Percentiles rank a stretch among this genome's conserved stretches.
Conservation (phyloP, 2,113 vertebrate species). For the Ivindomyrus marchei region DNA sequence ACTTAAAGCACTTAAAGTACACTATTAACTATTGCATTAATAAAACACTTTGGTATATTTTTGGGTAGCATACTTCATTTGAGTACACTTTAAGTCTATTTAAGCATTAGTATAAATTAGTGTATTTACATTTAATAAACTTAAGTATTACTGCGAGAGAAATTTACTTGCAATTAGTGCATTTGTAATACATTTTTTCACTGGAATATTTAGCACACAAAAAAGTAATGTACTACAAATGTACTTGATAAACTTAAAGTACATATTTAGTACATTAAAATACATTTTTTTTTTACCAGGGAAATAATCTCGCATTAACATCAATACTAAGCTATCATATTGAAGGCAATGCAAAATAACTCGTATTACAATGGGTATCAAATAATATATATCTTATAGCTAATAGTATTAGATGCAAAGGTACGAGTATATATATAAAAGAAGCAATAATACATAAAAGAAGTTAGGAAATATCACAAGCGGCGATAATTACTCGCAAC, state of each 20-base stretch:
- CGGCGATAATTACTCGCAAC: no score
- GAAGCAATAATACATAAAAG: no score
- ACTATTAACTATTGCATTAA: conserved; percentile 10
- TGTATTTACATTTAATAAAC: neutral
- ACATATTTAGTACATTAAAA: no score
- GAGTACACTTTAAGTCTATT: neutral
- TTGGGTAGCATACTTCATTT: neutral
- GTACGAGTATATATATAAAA: no score
- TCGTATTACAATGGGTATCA: no score
- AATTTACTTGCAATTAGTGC: neutral
- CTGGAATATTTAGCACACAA: neutral
- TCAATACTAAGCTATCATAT: no score
- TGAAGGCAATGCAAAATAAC: no score
- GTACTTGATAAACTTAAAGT: neutral
- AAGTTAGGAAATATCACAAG: no score
- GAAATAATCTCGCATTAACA: no score
- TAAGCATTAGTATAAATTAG: conserved; percentile 12
- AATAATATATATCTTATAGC: no score
- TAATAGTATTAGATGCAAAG: no score
- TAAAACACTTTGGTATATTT: conserved; percentile 13
- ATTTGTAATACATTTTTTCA: neutral
- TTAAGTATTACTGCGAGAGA: neutral
- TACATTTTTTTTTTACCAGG: no score
- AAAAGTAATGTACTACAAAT: neutral
- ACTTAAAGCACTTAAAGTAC: conserved; percentile 9